Conservation (phyloP, 2,888 invertebrate genomes). For the Cremastobaeus sp. region DNA sequence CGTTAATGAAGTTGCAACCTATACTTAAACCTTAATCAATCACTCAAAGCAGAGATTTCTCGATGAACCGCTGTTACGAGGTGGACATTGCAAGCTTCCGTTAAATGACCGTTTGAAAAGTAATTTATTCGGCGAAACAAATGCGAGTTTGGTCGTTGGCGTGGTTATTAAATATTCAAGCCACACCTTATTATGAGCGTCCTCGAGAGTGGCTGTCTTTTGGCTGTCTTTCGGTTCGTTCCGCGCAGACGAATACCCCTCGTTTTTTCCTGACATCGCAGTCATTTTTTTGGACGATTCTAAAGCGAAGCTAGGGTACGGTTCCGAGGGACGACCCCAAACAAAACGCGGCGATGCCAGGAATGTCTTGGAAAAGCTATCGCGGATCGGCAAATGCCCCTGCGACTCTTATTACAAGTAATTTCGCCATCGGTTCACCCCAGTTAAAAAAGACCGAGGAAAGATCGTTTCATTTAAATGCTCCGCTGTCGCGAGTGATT, state of each 20-base stretch:
- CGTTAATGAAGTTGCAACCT: slow-evolving; percentile 47
- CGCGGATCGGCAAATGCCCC: slow-evolving; percentile 63
- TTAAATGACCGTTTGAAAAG: slow-evolving; percentile 32
- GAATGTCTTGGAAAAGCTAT: slow-evolving; percentile 61
- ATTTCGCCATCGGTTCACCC: slow-evolving; percentile 65
- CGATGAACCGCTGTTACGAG: background rate
- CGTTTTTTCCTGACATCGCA: slow-evolving; percentile 37
- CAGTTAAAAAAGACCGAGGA: slow-evolving; percentile 60
- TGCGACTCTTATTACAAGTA: slow-evolving; percentile 68
- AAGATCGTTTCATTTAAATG: slow-evolving; percentile 69
- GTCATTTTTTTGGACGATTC: slow-evolving; percentile 56
- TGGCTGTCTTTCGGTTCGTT: background rate
- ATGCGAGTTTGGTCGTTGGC: slow-evolving; percentile 15
- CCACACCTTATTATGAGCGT: slow-evolving; percentile 24
- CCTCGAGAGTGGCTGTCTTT: background rate
- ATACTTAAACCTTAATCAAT: slow-evolving; percentile 50
- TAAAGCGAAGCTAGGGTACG: slow-evolving; percentile 62
- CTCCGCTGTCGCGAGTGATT: slow-evolving; percentile 68
- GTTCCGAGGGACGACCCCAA: slow-evolving; percentile 57
- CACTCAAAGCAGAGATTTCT: slow-evolving; percentile 27
- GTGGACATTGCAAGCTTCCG: slow-evolving; percentile 31
- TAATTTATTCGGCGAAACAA: slow-evolving; percentile 33
- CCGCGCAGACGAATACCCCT: slow-evolving; percentile 9
- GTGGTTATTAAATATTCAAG: slow-evolving; percentile 26
- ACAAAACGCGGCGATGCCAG: slow-evolving; percentile 59